Evolutionary conservation across 1,140 invertebrate genomes (phyloP), one percentile per base, ranked within the genome.

Genomic region (Dermatophagoides farinae): DNA sequence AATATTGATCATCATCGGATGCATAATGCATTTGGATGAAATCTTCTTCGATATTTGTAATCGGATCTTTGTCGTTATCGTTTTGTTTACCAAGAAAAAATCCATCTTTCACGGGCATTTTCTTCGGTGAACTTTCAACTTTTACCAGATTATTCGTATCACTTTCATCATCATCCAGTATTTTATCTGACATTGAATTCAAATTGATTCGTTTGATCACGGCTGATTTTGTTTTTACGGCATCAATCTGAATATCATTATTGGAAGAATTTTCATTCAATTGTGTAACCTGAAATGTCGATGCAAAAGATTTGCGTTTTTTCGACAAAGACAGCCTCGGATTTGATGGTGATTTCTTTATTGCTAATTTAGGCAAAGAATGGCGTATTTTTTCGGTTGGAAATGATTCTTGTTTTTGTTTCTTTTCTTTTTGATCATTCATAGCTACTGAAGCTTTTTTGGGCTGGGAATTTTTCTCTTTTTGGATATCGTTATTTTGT

Each of bases 141-240:
- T 14, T 31, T 2, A 9, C 38, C 37, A 31, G 6, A 37, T 37
- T 39, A 2, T 53, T 39, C 1, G 4, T 53, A 8, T 53, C 37
- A 53, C 38, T 16, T 6, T 53, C 51, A 53, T 53, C 37, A 10
- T 37, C 14, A 12, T 38, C 23, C 1, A 39, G 4, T 5, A 16
- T 52, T 38, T 5, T 39, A 14, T 11, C 53, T 14, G 23, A 23
- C 5, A 2, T 40, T n/a, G 14, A 25, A 39, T 23, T 41, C 25
- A 55, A 55, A 44, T 55, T 31, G 5, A 55, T n/a, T 39, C 53
- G 6, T 44, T 55, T 55, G 23, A 55, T 55, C 2, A 55, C 53
- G 25, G 53, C 23, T 2, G 51, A 14, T 53, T 53, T 53, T 4
- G 51, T 38, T 14, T 14, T n/a, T 20, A n/a, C 20, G 5, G 51